Conservation (phyloP, 2,797 vertebrate genomes). For the Enteromius thamalakanensis region DNA sequence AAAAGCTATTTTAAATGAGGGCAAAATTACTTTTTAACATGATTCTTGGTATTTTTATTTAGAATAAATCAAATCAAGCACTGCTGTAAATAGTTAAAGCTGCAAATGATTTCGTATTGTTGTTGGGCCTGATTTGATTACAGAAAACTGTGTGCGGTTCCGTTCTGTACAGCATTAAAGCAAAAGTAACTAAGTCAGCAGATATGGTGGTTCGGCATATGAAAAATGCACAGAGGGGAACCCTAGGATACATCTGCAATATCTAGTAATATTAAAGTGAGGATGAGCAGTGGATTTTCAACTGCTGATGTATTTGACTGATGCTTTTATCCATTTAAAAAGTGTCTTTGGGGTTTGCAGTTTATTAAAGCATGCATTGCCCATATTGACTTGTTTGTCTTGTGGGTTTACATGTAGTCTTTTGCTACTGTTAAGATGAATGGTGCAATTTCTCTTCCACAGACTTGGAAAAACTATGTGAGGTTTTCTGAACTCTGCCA, state of each 20-base stretch:
- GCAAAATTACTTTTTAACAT: neutral
- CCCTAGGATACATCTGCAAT: conserved; percentile 10
- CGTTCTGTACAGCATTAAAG: neutral
- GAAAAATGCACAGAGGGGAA: conserved; percentile 3
- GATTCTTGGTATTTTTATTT: neutral
- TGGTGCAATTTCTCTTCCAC: neutral
- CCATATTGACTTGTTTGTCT: conserved; percentile 19
- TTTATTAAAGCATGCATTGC: conserved; percentile 15
- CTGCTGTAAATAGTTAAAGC: neutral
- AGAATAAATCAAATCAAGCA: conserved; percentile 6
- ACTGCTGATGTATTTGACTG: neutral
- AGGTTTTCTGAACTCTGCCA: neutral
- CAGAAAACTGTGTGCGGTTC: neutral
- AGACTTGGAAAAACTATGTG: neutral
- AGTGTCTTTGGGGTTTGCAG: neutral
- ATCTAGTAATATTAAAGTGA: conserved; percentile 13
- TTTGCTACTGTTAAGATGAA: neutral
- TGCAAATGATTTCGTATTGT: neutral
- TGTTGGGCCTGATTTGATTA: neutral
- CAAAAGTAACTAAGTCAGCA: conserved; percentile 1
- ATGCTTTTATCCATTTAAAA: conserved; percentile 3
- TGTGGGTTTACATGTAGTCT: neutral
- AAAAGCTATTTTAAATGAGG: neutral
- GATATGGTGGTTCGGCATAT: conserved; percentile 6
- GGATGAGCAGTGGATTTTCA: neutral